Evolutionary conservation across 2,888 invertebrate species (phyloP), one percentile per base, ranked within the genome.

Genomic region (Sussaba pulchella): DNA sequence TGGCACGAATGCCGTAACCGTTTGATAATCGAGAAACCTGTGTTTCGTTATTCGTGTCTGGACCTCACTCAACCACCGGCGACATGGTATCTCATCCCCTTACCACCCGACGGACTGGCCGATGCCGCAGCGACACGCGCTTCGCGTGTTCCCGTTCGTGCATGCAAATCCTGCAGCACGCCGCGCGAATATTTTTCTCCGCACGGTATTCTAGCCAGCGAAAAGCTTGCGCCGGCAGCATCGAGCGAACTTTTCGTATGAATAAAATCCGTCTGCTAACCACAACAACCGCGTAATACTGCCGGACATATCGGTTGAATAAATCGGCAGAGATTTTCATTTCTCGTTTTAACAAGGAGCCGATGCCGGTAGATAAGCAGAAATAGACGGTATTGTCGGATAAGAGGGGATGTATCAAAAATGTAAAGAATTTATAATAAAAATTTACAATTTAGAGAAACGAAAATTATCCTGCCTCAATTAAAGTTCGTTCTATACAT

Each of bases 141-240:
- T 61, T 6, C 50, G 45, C 69, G 31, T 52, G 64, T 12, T 45
- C 45, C 45, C 63, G 41, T 14, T n/a, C n/a, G 74, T 50, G 74
- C 70, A 74, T 79, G 79, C 74, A 79, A 79, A 79, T 59, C 50
- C 31, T 26, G 57, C 54, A n/a, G 63, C 72, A 78, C 59, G 59
- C 26, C 36, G 59, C 10, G 39, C 59, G 59, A 59, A 59, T 59
- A 59, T 59, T 59, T 59, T 59, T 59, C 59, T 36, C 43, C 54
- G 41, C 26, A 41, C 50, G 21, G n/a, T 10, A 24, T 45, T 43
- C 36, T 31, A 41, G 39, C 26, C 54, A 26, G 24, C 54, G 26
- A 54, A 24, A 54, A 31, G 6, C n/a, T 17, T 12, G 17, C 54
- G 19, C 12, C 63, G 45, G 19, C 41, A 50, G 36, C 63, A 43